These are phyloP conservation scores for Tricholaema leucomelas DNA, from an alignment of 2,113 vertebrate species.

Conservation along the genomic window DNA sequence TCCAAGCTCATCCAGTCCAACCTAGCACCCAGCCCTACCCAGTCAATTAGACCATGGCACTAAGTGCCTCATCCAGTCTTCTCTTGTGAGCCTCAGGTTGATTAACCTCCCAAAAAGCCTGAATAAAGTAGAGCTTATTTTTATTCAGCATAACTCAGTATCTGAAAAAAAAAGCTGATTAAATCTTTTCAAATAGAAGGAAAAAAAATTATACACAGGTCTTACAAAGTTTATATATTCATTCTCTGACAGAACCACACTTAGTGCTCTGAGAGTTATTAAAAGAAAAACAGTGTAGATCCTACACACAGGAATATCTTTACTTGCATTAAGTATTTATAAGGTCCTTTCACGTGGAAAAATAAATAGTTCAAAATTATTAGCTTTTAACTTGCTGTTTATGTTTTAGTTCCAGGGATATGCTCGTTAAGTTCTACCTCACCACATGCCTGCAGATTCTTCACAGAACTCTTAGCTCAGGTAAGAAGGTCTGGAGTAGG, in stretches of 20 bases:
- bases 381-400: not conserved
- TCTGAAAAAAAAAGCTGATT: not conserved
- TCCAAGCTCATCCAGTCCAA: too few relatives aligned
- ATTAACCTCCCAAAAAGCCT: not conserved
- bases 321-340: not conserved
- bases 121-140: not conserved
- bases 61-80: too few relatives aligned
- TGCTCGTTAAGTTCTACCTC: not conserved
- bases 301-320: not conserved
- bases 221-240: not conserved
- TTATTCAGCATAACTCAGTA: not conserved
- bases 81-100: not conserved
- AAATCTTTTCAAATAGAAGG: not conserved
- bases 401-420: not conserved
- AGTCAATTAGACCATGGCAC: too few relatives aligned
- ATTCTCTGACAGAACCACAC: not conserved
- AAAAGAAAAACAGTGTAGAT: not conserved
- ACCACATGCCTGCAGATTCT: not conserved
- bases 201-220: not conserved
- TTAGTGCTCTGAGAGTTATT: not conserved
- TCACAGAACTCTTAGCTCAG: not conserved
- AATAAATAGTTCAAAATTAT: not conserved
- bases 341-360: not conserved
- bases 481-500: not conserved
- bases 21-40: too few relatives aligned